Evolutionary conservation across 1,140 invertebrate genomes (phyloP).

Genomic region (Harpegnathos saltator): DNA sequence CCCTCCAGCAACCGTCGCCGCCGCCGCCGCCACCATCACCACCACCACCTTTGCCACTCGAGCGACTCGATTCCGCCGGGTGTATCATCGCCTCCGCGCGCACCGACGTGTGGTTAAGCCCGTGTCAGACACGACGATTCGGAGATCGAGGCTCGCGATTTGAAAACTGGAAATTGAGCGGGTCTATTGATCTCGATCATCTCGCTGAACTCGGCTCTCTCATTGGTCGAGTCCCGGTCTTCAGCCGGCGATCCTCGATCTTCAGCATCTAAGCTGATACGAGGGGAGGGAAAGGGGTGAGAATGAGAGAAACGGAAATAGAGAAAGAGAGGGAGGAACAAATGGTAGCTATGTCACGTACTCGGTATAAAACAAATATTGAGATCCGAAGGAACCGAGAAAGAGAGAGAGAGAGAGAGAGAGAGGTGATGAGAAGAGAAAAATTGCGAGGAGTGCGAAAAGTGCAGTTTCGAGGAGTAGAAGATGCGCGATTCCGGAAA

Average conservation of each 20-base stretch:
- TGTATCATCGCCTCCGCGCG: conserved; percentile 70
- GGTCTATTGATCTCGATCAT: neutral
- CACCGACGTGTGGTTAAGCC: no score
- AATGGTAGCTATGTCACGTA: no score
- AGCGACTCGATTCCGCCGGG: conserved; percentile 65
- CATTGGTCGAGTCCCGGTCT: conserved; percentile 7
- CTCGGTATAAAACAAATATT: no score
- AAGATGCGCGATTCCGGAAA: conserved; percentile 28
- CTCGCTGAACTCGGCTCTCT: conserved; percentile 11
- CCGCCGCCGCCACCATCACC: conserved; percentile 39
- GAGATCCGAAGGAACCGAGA: neutral
- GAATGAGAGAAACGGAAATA: neutral
- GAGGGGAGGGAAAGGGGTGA: neutral
- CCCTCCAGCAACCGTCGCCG: no score
- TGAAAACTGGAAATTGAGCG: no score
- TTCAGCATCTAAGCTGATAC: conserved; percentile 53
- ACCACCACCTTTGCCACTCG: neutral
- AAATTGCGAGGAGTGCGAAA: no score
- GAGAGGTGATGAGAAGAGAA: neutral
- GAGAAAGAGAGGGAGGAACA: no score
- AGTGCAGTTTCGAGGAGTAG: no score
- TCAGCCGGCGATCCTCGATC: conserved; percentile 9
- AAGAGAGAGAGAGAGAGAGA: neutral
- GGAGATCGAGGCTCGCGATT: no score
- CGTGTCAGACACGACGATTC: no score